Conservation (phyloP, 1,140 invertebrate species). For the Zaprionus tsacasi region DNA sequence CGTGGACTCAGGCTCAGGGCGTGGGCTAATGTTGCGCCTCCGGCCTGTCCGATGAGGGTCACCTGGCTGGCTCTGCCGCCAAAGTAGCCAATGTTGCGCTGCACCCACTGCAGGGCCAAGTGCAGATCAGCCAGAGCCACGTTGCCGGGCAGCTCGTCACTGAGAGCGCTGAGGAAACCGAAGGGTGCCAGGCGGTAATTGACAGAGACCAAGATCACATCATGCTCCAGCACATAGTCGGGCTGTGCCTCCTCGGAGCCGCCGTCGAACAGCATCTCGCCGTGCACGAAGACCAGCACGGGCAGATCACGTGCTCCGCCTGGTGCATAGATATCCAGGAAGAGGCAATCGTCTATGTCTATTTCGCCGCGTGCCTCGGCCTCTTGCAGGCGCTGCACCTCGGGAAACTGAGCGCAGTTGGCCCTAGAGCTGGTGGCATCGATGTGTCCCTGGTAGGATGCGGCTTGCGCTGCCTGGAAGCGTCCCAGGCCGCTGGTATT, state of each 20-base stretch:
- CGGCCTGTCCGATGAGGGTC: constrained; percentile 87
- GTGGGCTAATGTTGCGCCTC: constrained; percentile 85
- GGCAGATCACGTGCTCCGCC: constrained; percentile 56
- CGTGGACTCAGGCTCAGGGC: constrained; percentile 83
- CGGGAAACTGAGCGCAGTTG: constrained; percentile 78
- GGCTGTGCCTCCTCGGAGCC: constrained; percentile 88
- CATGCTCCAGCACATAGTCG: constrained; percentile 90
- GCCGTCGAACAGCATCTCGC: constrained; percentile 83
- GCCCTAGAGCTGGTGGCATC: constrained; percentile 51
- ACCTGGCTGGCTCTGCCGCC: constrained; percentile 88
- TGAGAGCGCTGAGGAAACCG: constrained; percentile 85
- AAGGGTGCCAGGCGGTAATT: constrained; percentile 91
- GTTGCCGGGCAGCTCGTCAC: constrained; percentile 87
- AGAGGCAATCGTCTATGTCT: constrained; percentile 77
- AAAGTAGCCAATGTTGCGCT: constrained; percentile 87
- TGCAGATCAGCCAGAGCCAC: constrained; percentile 88
- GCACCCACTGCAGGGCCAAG: constrained; percentile 87
- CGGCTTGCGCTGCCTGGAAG: constrained; percentile 57
- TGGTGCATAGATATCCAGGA: constrained; percentile 65
- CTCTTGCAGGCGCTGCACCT: constrained; percentile 48
- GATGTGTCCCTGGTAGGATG: constrained; percentile 46
- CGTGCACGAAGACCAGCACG: constrained; percentile 81
- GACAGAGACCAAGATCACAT: constrained; percentile 90
- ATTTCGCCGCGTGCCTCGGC: constrained; percentile 57
- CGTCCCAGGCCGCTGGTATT: constrained; percentile 55